Base-by-base conservation (phyloP, 2,888 invertebrate species). In the Dicycla oo region DNA sequence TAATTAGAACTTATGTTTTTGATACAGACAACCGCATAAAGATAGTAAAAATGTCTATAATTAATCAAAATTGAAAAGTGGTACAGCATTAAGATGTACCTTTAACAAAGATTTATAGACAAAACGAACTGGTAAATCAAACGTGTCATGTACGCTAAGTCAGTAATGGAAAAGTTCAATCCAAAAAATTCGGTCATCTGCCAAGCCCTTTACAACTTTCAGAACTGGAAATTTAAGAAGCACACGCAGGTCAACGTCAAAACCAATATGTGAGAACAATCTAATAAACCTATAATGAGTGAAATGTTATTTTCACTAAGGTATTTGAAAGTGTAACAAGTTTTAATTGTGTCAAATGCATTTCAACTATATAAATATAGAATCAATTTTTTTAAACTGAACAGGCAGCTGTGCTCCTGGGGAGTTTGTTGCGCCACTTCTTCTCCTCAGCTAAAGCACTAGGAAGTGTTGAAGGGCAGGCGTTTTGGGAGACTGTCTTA, bases 251-350 rank as follows among this genome's bases (percentile, higher is more conserved):
- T 47, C 45, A 76, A 53, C 8, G 34, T 71, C 58, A 72, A 43
- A 40, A 13, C 13, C 26, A 54, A 45, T 63, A 49, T 13, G 38
- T 60, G 38, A 56, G 38, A 13, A 23, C 0, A 51, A 34, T 38
- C 6, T n/a, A 4, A 4, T 3, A 26, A 34, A 53, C 40, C 30
- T 45, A 20, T 49, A 23, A 30, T 57, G 38, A 54, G 8, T 66
- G 40, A 47, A 53, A 47, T 57, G n/a, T 61, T 53, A 43, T 53
- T 73, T 58, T n/a, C 45, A 60, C 18, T n/a, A 1, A 43, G 0
- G 23, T 23, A 60, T 73, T 61, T 51, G 73, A 78, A 71, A 76
- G 73, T 54, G 4, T 64, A 64, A 64, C 60, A 56, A 45, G 77
- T 68, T 78, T 23, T 34, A 64, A 64, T 45, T 38, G 26, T 68